A percentile compares a stretch with the other conserved stretches of the same genome.
phyloP scores from a whole-genome alignment of 2,797 vertebrate species.

The Micromesistius poutassou region DNA sequence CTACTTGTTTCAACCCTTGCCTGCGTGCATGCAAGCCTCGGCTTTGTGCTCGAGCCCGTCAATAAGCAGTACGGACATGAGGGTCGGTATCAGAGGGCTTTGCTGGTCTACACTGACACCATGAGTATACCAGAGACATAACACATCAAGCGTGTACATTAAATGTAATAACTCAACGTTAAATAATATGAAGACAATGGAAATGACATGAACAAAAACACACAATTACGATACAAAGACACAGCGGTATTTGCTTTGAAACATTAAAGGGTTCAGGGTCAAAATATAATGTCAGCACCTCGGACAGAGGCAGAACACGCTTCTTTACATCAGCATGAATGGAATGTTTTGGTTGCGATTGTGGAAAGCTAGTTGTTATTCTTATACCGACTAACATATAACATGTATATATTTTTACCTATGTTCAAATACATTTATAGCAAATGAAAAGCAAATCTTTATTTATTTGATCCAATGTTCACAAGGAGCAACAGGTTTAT shows the following conservation, averaged over 20 bases:
- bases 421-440: no score
- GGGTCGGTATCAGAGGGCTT: neutral
- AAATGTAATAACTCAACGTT: neutral
- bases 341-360: neutral
- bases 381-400: neutral
- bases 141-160: neutral
- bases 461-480: no score
- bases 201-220: neutral
- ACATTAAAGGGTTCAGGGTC: neutral
- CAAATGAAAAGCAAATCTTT: no score
- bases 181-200: neutral
- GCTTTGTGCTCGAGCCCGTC: neutral
- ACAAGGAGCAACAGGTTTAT: no score
- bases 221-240: neutral
- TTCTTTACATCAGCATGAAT: neutral
- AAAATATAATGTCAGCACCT: neutral
- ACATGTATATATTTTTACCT: no score
- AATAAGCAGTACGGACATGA: neutral
- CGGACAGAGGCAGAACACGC: neutral
- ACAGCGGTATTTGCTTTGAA: neutral
- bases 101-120: conserved; percentile 45
- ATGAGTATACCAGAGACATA: conserved; percentile 25
- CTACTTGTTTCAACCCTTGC: neutral
- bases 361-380: neutral
- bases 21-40: neutral